Conservation (phyloP, 2,888 invertebrate species). For the Tetramorium bicarinatum region DNA sequence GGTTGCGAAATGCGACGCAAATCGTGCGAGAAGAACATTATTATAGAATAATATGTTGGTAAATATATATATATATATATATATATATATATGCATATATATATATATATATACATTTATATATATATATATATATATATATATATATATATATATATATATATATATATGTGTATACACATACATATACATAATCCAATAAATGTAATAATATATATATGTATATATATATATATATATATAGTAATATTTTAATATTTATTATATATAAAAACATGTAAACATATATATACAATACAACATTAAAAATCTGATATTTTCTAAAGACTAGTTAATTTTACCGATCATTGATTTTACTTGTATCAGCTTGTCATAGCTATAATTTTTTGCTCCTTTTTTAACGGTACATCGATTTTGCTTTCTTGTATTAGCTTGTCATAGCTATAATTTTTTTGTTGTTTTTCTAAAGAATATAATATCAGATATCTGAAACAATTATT, state of each 20-base stretch:
- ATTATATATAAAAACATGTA: no score
- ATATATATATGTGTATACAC: not conserved
- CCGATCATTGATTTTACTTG: conserved; percentile 13
- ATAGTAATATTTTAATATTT: no score
- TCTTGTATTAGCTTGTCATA: not conserved
- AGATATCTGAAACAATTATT: not conserved
- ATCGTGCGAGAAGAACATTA: not conserved
- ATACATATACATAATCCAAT: no score
- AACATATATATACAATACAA: not conserved
- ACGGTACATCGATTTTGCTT: not conserved
- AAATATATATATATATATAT: not conserved
- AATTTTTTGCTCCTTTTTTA: not conserved
- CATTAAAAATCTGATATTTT: not conserved
- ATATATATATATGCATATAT: not conserved
- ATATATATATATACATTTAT: no score
- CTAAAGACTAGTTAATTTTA: conserved; percentile 3
- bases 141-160: not conserved
- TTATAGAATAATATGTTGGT: not conserved
- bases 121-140: not conserved
- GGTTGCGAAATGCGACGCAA: not conserved
- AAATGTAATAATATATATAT: not conserved
- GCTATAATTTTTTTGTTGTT: not conserved
- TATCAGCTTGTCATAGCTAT: not conserved
- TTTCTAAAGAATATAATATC: not conserved
- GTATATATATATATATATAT: no score